These are phyloP conservation scores for Microcebus lehilahytsara DNA, from an alignment of 2,113 vertebrate genomes.

Conservation along the genomic window DNA sequence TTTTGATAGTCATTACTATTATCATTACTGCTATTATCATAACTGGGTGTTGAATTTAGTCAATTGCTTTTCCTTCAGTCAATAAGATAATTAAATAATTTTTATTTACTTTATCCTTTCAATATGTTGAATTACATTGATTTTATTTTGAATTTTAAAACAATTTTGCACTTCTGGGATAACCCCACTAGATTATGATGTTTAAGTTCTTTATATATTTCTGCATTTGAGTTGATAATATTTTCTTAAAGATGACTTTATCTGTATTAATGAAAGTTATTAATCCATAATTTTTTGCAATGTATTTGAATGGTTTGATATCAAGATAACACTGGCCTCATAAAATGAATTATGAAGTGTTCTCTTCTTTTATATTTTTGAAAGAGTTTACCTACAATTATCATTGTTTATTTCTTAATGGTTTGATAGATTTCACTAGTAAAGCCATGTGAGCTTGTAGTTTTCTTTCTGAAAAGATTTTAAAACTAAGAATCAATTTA, in stretches of 20 bases:
- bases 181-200: not conserved
- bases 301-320: not conserved
- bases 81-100: not conserved
- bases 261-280: not conserved
- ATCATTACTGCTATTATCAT: not conserved
- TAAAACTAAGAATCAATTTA: not conserved
- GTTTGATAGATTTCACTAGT: not conserved
- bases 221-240: not conserved
- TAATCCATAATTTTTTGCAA: not conserved
- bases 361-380: not conserved
- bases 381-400: not conserved
- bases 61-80: not conserved
- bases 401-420: not conserved
- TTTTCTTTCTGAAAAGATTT: not conserved
- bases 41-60: not conserved
- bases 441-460: not conserved
- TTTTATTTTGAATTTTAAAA: slow-evolving; percentile 32
- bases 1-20: not conserved
- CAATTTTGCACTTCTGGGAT: not conserved
- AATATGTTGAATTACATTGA: not conserved
- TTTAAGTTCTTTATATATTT: not conserved
- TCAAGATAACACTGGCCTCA: not conserved
- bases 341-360: not conserved
- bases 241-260: not conserved
- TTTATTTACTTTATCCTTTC: not conserved